Evolutionary conservation across 2,888 invertebrate genomes (phyloP).

Genomic region (Rhimphoctona megacephalus): DNA sequence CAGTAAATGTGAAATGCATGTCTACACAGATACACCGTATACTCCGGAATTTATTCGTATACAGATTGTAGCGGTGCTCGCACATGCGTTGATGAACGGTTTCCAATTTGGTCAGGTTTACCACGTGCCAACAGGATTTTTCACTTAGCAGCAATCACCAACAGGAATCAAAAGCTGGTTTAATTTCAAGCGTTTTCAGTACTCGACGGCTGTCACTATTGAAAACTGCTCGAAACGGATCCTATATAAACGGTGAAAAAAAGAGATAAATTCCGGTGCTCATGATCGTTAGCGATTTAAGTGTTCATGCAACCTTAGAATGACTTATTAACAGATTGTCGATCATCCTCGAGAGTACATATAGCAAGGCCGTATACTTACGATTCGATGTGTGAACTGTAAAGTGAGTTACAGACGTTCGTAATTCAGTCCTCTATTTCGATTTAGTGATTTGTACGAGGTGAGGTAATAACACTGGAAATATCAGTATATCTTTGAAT

Average conservation of each 20-base stretch:
- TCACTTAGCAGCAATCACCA: neutral
- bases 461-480: neutral
- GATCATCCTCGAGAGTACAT: too few relatives aligned
- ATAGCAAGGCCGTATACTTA: neutral
- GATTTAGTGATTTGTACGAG: neutral
- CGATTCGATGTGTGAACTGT: neutral
- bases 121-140: slow-evolving; percentile 31
- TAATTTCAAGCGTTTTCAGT: slow-evolving; percentile 36
- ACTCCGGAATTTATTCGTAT: slow-evolving; percentile 9
- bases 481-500: neutral
- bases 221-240: neutral
- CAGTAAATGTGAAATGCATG: slow-evolving; percentile 23
- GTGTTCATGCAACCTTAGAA: neutral
- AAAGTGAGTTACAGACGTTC: neutral
- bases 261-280: neutral
- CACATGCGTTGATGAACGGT: slow-evolving; percentile 56
- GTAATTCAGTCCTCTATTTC: neutral
- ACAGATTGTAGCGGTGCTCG: slow-evolving; percentile 12
- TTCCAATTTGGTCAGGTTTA: slow-evolving; percentile 54
- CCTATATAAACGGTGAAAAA: neutral
- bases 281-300: neutral
- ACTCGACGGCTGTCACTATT: slow-evolving; percentile 53
- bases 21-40: neutral
- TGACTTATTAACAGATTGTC: neutral
- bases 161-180: slow-evolving; percentile 22